Evolutionary conservation across 2,888 invertebrate genomes (phyloP).

Genomic region (Peribatodes rhomboidaria): DNA sequence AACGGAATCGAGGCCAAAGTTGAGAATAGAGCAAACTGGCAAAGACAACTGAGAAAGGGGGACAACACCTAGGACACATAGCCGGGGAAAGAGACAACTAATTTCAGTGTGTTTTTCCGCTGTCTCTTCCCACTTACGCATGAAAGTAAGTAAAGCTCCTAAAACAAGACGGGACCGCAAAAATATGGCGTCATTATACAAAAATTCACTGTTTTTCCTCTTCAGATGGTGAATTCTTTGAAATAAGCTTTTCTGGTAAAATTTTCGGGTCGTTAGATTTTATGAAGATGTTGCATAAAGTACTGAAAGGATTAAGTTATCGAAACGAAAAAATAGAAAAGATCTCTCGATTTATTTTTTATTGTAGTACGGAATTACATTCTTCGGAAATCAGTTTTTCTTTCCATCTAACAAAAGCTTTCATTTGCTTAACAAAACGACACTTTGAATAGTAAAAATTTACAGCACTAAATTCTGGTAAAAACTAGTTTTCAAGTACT

Average conservation of each 20-base stretch:
- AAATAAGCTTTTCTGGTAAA: slow-evolving; percentile 26
- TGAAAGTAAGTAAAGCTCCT: slow-evolving; percentile 38
- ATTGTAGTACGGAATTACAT: not conserved
- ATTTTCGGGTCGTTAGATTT: slow-evolving; percentile 31
- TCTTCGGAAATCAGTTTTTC: slow-evolving; percentile 26
- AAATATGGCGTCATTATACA: slow-evolving; percentile 74
- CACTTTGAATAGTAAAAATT: slow-evolving; percentile 16
- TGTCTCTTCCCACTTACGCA: slow-evolving; percentile 9
- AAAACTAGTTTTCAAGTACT: slow-evolving; percentile 55
- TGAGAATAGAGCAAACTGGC: too few species aligned
- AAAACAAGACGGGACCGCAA: slow-evolving; percentile 66
- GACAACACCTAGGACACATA: not conserved
- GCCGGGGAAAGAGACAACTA: too few species aligned
- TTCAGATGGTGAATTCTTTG: slow-evolving; percentile 17
- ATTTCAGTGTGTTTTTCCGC: not conserved
- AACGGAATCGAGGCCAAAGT: too few species aligned
- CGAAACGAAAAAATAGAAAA: not conserved
- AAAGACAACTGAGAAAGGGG: not conserved
- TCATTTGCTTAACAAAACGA: slow-evolving; percentile 1
- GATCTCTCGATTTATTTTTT: not conserved
- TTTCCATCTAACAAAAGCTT: slow-evolving; percentile 18
- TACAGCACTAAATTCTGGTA: slow-evolving; percentile 46
- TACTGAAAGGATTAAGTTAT: slow-evolving; percentile 23
- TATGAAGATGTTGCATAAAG: slow-evolving; percentile 28
- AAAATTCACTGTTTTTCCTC: slow-evolving; percentile 59